These are phyloP conservation scores for Pipra filicauda DNA, from an alignment of 2,113 vertebrate species.

Conservation along the genomic window DNA sequence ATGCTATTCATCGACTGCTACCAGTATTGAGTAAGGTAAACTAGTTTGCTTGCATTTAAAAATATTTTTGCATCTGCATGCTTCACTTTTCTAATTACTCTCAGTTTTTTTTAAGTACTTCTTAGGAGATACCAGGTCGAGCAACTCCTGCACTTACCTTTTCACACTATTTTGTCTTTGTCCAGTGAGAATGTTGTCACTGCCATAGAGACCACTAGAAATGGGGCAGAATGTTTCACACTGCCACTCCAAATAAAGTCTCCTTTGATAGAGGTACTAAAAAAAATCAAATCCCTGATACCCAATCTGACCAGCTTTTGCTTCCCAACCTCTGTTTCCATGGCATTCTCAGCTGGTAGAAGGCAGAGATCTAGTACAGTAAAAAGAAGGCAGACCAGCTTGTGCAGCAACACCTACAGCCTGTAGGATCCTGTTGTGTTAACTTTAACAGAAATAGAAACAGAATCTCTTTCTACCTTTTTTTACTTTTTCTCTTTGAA, in stretches of 20 bases:
- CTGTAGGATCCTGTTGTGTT: constrained; percentile 13
- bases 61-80: neutral
- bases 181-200: neutral
- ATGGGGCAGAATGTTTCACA: constrained; percentile 12
- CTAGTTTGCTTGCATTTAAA: neutral
- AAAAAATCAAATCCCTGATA: neutral
- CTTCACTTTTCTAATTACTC: neutral
- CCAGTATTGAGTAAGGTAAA: neutral
- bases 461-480: constrained; percentile 19
- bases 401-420: constrained; percentile 49
- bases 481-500: constrained; percentile 7
- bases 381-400: constrained; percentile 34
- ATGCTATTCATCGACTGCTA: neutral
- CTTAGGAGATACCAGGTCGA: neutral
- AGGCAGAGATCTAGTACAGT: constrained; percentile 26
- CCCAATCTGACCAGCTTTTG: constrained; percentile 36
- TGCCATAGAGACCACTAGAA: neutral
- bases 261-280: constrained; percentile 46
- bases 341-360: constrained; percentile 37
- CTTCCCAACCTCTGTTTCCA: constrained; percentile 52
- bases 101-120: neutral
- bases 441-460: constrained; percentile 50
- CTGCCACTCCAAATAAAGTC: neutral
- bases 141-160: neutral
- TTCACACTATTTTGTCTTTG: neutral